Base-by-base conservation (phyloP, 2,797 vertebrate species). In the Sebastes wilsoni region DNA sequence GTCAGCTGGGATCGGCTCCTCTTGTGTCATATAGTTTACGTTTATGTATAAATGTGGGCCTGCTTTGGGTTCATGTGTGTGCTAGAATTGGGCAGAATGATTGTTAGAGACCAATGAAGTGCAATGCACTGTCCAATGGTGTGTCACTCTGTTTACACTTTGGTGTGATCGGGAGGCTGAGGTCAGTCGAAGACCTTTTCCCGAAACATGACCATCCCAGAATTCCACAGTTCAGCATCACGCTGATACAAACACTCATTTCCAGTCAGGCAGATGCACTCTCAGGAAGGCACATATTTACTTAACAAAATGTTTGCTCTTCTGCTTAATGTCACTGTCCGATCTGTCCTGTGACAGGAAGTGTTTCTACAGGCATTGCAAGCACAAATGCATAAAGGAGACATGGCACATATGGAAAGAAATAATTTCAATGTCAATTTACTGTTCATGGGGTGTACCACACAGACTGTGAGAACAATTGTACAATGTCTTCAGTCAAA, bases 151-250 rank as follows among this genome's bases (percentile, higher is more conserved):
- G 28, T 42, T 74, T 11, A 82, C 90, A 89, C 73, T 6, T 14
- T 9, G 14, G 87, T 91, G 89, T 49, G 68, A 92, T 74, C 1
- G 1, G 61, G 49, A 73, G 6, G 42, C 70, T 25, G 73, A 73
- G 81, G 85, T 88, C 84, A 72, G 70, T 27, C 16, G 70, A 46
- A 83, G 59, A 76, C 38, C 58, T 59, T 85, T 95, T 93, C 86
- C 87, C 66, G 70, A 92, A 94, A 89, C 81, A 87, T 72, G 84
- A 87, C 79, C 30, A 22, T 66, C 75, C 66, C 77, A 62, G 68
- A 75, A 92, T 95, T 95, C 84, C 89, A 71, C 75, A 71, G 69
- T 28, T 86, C 54, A 70, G 30, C 42, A 81, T 92, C 85, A 90
- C 67, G 66, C 54, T 60, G 34, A 60, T 36, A 32, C 16, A 62